These are phyloP conservation scores for Xenentodon cancila DNA, from an alignment of 2,797 vertebrate genomes.

Conservation along the genomic window DNA sequence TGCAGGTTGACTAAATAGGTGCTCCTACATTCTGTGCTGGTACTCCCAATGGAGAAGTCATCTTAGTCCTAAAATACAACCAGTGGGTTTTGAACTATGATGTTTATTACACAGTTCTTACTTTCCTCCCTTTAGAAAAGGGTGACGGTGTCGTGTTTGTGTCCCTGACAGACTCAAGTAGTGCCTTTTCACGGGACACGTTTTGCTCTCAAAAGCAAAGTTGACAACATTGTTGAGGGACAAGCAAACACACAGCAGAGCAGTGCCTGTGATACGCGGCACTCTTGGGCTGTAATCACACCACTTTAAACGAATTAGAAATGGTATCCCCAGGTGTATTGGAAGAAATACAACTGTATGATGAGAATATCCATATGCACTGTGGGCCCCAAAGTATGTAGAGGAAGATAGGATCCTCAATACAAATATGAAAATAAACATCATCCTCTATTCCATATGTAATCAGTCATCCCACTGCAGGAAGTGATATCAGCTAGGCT, in stretches of 20 bases:
- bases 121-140: slow-evolving; percentile 1
- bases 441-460: slow-evolving; percentile 65
- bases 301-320: slow-evolving; percentile 78
- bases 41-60: neutral
- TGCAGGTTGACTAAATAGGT: no score
- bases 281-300: slow-evolving; percentile 60
- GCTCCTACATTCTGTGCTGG: neutral
- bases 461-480: slow-evolving; percentile 67
- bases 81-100: slow-evolving; percentile 69
- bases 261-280: slow-evolving; percentile 50
- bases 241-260: slow-evolving; percentile 44
- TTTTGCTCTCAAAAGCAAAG: slow-evolving; percentile 75
- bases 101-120: slow-evolving; percentile 15
- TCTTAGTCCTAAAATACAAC: no score
- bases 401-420: slow-evolving; percentile 74
- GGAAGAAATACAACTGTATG: slow-evolving; percentile 65
- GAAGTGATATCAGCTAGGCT: slow-evolving; percentile 73
- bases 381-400: slow-evolving; percentile 63
- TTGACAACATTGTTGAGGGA: slow-evolving; percentile 72
- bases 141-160: slow-evolving; percentile 11
- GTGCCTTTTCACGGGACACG: slow-evolving; percentile 22
- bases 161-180: slow-evolving; percentile 37
- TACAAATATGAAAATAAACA: slow-evolving; percentile 75
- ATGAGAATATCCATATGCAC: slow-evolving; percentile 78
- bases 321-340: slow-evolving; percentile 70